phyloP scores from a whole-genome alignment of 92 coral and sea anemone species.

The Isaurus tuberculatus region DNA sequence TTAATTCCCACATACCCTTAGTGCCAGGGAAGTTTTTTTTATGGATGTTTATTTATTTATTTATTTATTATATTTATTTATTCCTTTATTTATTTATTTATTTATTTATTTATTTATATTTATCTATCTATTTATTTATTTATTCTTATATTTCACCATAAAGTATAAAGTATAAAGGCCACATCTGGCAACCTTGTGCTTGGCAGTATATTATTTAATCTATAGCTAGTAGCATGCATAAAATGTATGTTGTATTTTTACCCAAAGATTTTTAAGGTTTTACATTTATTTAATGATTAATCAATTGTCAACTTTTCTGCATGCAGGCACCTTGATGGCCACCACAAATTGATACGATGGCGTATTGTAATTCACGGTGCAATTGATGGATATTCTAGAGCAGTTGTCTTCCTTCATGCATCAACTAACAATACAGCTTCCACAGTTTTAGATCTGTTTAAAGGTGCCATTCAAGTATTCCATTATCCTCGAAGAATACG shows the following conservation, averaged over 20 bases:
- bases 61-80: too few relatives aligned
- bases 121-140: too few relatives aligned
- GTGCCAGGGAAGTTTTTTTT: too few relatives aligned
- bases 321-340: slow-evolving; percentile 53
- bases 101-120: too few relatives aligned
- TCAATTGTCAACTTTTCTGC: background rate
- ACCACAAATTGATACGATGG: slow-evolving; percentile 52
- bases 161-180: too few relatives aligned
- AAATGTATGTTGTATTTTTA: background rate
- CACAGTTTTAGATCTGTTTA: slow-evolving; percentile 47
- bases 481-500: slow-evolving; percentile 36
- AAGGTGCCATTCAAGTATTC: slow-evolving; percentile 35
- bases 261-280: background rate
- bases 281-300: background rate
- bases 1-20: too few relatives aligned
- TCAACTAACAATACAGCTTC: slow-evolving; percentile 53
- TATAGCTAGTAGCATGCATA: background rate
- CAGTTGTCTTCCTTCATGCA: slow-evolving; percentile 44
- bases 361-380: slow-evolving; percentile 42
- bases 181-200: background rate
- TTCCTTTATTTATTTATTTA: too few relatives aligned
- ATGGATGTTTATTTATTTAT: too few relatives aligned
- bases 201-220: background rate
- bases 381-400: slow-evolving; percentile 55
- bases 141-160: too few relatives aligned